Base-by-base conservation (phyloP, 2,797 vertebrate species). In the Notoglanidium macrostoma region DNA sequence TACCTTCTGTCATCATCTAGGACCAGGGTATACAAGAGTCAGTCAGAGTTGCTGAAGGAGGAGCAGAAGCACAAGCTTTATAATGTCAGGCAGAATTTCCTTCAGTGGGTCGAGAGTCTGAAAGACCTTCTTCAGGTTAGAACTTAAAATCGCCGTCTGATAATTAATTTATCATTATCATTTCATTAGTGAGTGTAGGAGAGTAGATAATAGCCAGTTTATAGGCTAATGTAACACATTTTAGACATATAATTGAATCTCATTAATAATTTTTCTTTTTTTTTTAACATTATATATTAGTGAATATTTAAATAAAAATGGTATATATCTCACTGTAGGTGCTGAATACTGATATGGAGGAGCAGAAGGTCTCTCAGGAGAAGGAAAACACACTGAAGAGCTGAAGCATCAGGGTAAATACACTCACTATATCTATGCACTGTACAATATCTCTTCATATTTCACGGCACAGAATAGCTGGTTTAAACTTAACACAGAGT, bases 61-160 rank as follows among this genome's bases (percentile, higher is more conserved):
- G 96, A 98, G 93, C 98, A 96, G 17, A 95, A 97, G 83, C 97
- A 97, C n/a, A 96, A 98, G 86, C 95, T 98, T 88, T 96, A 96
- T 91, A 95, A 97, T 85, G 91, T 97, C 57, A 95, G 96, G 0
- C 96, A 97, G 82, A 96, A 94, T 88, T 98, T 97, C 51, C 91
- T 92, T 63, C 95, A 96, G 91, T 95, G 98, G 93, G 96, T 97
- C 91, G 94, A 95, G 35, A 93, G 94, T 32, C 94, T 98, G 83
- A 96, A 96, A 91, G 94, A 90, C 0, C 93, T 95, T 88, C 94
- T 96, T 87, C 95, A 98, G 98, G 98, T 99, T 9, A 54, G 54
- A 57, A 11, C 51, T 35, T 77, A 3, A 59, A 0, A 32, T 78
- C 7, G 21, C 4, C 9, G 10, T 12, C 19, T 80, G 19, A 26